A percentile compares a stretch with the other conserved stretches of the same genome.
Evolutionary conservation across 2,113 vertebrate genomes (phyloP).

Genomic region (Vidua macroura): DNA sequence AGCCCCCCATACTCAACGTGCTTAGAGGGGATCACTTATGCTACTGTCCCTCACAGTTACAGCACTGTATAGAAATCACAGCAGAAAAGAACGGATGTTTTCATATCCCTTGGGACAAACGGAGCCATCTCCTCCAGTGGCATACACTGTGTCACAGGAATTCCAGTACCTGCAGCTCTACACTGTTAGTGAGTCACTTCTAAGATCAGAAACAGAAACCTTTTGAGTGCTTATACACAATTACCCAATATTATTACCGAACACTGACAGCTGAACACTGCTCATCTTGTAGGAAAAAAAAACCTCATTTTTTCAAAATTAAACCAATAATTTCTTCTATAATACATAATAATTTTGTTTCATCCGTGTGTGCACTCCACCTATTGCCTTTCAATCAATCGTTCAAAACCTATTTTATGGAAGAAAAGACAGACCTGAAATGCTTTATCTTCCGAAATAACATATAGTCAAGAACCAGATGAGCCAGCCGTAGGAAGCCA

Average conservation of each 20-base stretch:
- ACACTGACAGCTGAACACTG: neutral
- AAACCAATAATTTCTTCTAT: neutral
- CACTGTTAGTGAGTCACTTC: neutral
- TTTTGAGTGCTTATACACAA: neutral
- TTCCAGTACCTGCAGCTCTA: neutral
- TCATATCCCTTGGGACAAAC: neutral
- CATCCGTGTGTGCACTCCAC: neutral
- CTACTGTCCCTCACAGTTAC: neutral
- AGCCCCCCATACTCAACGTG: accelerated
- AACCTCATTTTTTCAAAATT: accelerated
- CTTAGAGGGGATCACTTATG: neutral
- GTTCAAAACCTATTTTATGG: neutral
- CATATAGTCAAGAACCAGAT: neutral
- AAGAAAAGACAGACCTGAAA: neutral
- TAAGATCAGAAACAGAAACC: constrained; percentile 15
- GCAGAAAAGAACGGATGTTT: neutral
- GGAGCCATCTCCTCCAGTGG: neutral
- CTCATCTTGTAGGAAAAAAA: neutral
- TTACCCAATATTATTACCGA: neutral
- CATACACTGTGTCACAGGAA: neutral
- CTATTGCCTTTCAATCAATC: neutral
- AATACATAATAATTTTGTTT: neutral
- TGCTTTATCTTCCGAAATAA: neutral
- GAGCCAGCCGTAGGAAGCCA: accelerated
- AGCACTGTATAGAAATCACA: neutral